Evolutionary conservation across 2,113 vertebrate species (phyloP).

Genomic region (Pomatorhinus ruficollis): DNA sequence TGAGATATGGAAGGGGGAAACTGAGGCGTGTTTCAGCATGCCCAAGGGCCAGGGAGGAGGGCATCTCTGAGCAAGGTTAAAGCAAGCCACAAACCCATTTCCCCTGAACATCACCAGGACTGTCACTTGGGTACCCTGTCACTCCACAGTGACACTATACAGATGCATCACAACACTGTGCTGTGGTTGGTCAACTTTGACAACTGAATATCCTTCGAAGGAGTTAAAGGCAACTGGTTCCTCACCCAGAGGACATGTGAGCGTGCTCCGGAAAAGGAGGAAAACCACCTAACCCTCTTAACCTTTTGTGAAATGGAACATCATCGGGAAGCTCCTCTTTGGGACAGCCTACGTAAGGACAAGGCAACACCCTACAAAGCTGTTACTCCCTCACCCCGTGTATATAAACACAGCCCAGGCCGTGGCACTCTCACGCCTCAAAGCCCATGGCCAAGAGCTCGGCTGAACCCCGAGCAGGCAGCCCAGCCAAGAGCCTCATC

Average conservation of each 20-base stretch:
- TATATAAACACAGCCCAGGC: neutral
- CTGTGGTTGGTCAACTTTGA: rapidly evolving
- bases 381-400: neutral
- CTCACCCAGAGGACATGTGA: neutral
- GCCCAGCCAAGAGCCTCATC: neutral
- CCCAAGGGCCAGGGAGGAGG: neutral
- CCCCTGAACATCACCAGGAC: neutral
- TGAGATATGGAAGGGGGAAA: neutral
- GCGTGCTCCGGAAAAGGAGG: rapidly evolving
- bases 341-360: neutral
- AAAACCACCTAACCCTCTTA: neutral
- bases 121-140: neutral
- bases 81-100: neutral
- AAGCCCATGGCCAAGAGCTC: neutral
- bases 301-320: neutral
- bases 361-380: neutral
- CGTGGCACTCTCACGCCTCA: neutral
- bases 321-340: neutral
- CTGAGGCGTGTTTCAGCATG: neutral
- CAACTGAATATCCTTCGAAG: neutral
- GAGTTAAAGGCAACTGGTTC: neutral
- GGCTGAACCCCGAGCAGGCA: neutral
- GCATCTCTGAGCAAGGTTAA: neutral
- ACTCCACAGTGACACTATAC: rapidly evolving
- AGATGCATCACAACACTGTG: rapidly evolving